A percentile compares a stretch with the other conserved stretches of the same genome.
phyloP scores from a whole-genome alignment of 2,888 invertebrate species.

The Diachrysia chrysitis region DNA sequence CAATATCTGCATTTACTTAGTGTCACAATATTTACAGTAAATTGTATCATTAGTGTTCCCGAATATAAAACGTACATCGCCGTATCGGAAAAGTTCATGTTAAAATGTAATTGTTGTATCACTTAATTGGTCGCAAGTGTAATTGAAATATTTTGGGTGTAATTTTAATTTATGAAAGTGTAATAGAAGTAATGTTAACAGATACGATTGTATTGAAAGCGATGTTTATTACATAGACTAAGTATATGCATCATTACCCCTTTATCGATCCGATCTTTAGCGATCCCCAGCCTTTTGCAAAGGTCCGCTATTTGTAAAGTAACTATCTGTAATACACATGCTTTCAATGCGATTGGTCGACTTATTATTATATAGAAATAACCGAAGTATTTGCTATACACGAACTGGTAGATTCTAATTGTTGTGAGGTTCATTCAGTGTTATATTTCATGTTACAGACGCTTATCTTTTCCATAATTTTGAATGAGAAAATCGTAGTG shows the following conservation, averaged over 20 bases:
- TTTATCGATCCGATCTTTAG: no score
- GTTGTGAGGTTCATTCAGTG: constrained; percentile 72
- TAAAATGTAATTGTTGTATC: constrained; percentile 55
- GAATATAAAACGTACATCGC: constrained; percentile 32
- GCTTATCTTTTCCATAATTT: constrained; percentile 44
- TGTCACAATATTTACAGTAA: constrained; percentile 64
- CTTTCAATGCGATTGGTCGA: constrained; percentile 38
- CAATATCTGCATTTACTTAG: constrained; percentile 79
- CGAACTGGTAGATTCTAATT: constrained; percentile 70
- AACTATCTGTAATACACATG: constrained; percentile 23
- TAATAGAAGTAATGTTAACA: constrained; percentile 44
- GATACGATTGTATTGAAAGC: constrained; percentile 38
- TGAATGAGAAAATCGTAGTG: constrained; percentile 10
- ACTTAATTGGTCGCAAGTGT: constrained; percentile 59
- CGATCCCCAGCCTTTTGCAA: not conserved
- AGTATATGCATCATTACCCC: not conserved
- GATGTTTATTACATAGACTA: constrained; percentile 14
- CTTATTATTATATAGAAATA: constrained; percentile 46
- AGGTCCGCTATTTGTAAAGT: not conserved
- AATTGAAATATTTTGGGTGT: constrained; percentile 43
- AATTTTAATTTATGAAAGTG: constrained; percentile 41
- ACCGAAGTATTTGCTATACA: constrained; percentile 58
- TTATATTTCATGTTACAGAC: constrained; percentile 63
- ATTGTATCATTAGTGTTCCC: constrained; percentile 36
- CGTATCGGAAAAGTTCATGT: constrained; percentile 49